Evolutionary conservation across 2,888 invertebrate genomes (phyloP).

Genomic region (Aricia artaxerxes): DNA sequence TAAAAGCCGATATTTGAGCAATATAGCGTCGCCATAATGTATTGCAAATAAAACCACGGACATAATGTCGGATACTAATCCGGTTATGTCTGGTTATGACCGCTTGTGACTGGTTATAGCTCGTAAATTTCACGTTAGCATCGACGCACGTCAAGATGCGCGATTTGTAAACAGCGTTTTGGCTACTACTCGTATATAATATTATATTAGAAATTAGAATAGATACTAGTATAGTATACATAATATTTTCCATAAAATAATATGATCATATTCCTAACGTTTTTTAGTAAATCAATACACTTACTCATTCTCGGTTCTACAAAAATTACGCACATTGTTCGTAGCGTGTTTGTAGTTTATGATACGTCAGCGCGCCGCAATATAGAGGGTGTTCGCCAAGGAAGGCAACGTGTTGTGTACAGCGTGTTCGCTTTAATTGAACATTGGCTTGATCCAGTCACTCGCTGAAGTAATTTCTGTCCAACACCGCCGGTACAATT

Average conservation of each 20-base stretch:
- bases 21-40: constrained; percentile 38
- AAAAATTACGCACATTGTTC: not conserved
- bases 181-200: not conserved
- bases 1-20: constrained; percentile 41
- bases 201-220: too few relatives aligned
- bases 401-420: constrained; percentile 47
- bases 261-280: too few relatives aligned
- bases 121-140: constrained; percentile 65
- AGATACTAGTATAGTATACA: too few relatives aligned
- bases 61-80: constrained; percentile 51
- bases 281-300: too few relatives aligned
- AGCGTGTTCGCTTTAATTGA: constrained; percentile 63
- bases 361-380: constrained; percentile 52
- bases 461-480: constrained; percentile 37
- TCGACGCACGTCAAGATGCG: constrained; percentile 1
- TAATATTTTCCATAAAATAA: too few relatives aligned
- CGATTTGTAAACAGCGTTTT: not conserved
- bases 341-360: not conserved
- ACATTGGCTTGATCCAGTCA: constrained; percentile 47
- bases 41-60: constrained; percentile 41
- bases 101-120: constrained; percentile 50
- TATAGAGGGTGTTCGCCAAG: constrained; percentile 50
- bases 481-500: constrained; percentile 28
- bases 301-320: not conserved
- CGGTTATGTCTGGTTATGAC: constrained; percentile 60